These are phyloP conservation scores for Protobothrops flavoviridis DNA, from an alignment of 2,113 vertebrate genomes.

Conservation along the genomic window DNA sequence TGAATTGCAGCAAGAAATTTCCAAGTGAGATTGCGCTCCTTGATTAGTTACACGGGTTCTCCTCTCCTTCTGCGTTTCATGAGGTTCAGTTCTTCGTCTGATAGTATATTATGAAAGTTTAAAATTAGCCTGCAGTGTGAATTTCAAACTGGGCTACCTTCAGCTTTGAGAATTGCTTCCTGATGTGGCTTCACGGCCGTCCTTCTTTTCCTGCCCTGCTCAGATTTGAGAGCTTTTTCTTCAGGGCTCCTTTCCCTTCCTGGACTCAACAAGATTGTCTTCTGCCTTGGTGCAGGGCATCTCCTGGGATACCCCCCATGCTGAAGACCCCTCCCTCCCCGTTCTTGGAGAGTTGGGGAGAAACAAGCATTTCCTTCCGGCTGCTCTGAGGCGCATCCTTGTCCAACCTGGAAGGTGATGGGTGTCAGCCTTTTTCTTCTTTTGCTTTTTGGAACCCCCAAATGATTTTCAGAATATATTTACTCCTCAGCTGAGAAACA, in stretches of 20 bases:
- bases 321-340: neutral
- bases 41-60: slow-evolving; percentile 58
- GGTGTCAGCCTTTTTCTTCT: slow-evolving; percentile 19
- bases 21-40: slow-evolving; percentile 52
- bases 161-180: slow-evolving; percentile 33
- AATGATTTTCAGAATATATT: slow-evolving; percentile 67
- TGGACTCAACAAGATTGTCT: no score
- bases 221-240: neutral
- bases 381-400: slow-evolving; percentile 33
- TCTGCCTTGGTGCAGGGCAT: neutral
- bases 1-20: slow-evolving; percentile 59
- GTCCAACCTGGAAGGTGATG: slow-evolving; percentile 56
- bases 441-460: neutral
- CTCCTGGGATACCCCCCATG: neutral
- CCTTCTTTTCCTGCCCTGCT: slow-evolving; percentile 27
- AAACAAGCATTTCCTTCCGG: accelerated
- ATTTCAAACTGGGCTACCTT: slow-evolving; percentile 43
- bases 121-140: slow-evolving; percentile 53
- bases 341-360: neutral
- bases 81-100: slow-evolving; percentile 54
- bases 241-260: neutral
- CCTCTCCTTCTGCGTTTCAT: slow-evolving; percentile 55
- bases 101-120: slow-evolving; percentile 49
- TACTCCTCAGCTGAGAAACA: slow-evolving; percentile 67
- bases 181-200: neutral